Evolutionary conservation across 1,140 invertebrate species (phyloP).

Genomic region (Riptortus pedestris): DNA sequence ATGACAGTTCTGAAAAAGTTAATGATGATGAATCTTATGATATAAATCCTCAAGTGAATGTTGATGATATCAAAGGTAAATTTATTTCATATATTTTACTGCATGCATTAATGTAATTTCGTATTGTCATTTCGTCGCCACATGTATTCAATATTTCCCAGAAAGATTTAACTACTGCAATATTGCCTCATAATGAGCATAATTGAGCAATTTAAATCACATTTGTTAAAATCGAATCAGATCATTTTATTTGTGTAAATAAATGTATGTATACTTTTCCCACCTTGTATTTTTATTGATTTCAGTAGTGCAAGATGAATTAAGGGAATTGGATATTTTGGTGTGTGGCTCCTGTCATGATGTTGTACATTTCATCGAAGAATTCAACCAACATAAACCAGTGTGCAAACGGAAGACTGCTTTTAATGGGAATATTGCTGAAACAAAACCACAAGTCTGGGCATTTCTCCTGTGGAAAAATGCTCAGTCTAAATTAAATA

Average conservation of each 20-base stretch:
- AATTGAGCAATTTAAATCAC: no score
- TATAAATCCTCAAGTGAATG: slow-evolving; percentile 17
- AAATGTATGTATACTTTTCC: not conserved
- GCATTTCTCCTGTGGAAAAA: slow-evolving; percentile 72
- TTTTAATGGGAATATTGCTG: slow-evolving; percentile 44
- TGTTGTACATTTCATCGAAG: slow-evolving; percentile 66
- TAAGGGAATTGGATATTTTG: slow-evolving; percentile 60
- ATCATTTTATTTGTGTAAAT: not conserved
- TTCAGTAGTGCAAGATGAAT: slow-evolving; percentile 41
- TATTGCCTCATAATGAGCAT: no score
- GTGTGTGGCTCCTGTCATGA: slow-evolving; percentile 69
- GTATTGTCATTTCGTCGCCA: no score
- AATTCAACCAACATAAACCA: slow-evolving; percentile 59
- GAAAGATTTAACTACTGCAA: no score
- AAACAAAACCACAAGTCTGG: slow-evolving; percentile 70
- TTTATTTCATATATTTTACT: no score
- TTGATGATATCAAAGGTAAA: slow-evolving; percentile 21
- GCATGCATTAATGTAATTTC: no score
- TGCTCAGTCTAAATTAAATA: slow-evolving; percentile 38
- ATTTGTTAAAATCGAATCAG: no score
- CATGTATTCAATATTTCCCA: no score
- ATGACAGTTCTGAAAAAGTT: not conserved
- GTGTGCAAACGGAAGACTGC: slow-evolving; percentile 46
- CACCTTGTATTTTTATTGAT: not conserved
- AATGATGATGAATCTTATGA: not conserved